Evolutionary conservation across 2,113 vertebrate species (phyloP).

Genomic region (Callaeas wilsoni): DNA sequence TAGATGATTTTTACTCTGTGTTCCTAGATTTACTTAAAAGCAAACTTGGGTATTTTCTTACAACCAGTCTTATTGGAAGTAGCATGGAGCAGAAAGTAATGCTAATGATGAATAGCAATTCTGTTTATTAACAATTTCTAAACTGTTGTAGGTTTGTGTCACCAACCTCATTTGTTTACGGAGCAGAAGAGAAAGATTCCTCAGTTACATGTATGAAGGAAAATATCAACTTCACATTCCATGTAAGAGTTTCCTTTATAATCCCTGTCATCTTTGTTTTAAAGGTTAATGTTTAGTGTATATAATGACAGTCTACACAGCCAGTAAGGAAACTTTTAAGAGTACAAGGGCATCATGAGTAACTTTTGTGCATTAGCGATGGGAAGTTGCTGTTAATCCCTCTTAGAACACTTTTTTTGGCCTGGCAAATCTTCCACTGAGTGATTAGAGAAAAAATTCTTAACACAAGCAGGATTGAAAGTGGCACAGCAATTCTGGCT

Average conservation of each 20-base stretch:
- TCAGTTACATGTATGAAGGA: slow-evolving; percentile 76
- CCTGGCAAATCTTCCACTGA: not conserved
- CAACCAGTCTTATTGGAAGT: not conserved
- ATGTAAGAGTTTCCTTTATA: slow-evolving; percentile 71
- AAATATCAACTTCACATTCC: slow-evolving; percentile 89
- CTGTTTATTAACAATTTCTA: not conserved
- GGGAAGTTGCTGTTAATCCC: not conserved
- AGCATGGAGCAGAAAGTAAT: not conserved
- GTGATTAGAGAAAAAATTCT: not conserved
- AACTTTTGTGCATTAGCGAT: not conserved
- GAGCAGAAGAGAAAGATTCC: slow-evolving; percentile 67
- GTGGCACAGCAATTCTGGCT: not conserved
- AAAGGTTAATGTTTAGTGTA: not conserved
- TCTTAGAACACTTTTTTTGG: not conserved
- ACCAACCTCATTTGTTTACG: slow-evolving; percentile 85
- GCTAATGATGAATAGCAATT: not conserved
- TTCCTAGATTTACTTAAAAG: not conserved
- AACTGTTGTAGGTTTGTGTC: slow-evolving; percentile 77
- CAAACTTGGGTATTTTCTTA: not conserved
- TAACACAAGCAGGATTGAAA: not conserved
- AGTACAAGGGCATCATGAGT: not conserved
- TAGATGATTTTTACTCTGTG: not conserved
- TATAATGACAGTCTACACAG: not conserved
- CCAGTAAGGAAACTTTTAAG: not conserved
- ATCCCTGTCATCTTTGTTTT: not conserved